Evolutionary conservation across 2,797 vertebrate genomes (phyloP), one percentile per base, ranked within the genome.

Genomic region (Pangasius larnaudii): DNA sequence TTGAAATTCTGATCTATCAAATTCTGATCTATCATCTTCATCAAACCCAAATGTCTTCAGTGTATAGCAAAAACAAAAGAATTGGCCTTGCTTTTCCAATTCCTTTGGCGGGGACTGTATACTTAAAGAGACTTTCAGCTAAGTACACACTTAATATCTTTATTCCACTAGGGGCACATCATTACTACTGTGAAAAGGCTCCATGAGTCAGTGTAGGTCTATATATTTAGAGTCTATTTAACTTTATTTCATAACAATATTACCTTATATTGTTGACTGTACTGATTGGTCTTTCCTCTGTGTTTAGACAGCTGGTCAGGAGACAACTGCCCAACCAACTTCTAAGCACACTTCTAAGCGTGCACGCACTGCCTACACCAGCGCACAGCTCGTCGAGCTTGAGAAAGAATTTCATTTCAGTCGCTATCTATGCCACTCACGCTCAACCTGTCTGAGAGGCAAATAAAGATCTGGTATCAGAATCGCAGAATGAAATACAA

Each of bases 381-480:
- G 98, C 92, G 98, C 98, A 42, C 98, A 99, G 96, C 97, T 99
- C n/a, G 98, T 99, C 93, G 98, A 99, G 95, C 95, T 99, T 92
- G 98, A 99, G 96, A 99, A 99, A 95, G 98, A 99, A 92, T 99
- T 99, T 92, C 98, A 99, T 94, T 99, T 99, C 93, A 99, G 98
- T 96, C 98, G 98, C 93, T 99, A 99, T 95, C 98, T 99, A 91
- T 99, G 98, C 94, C 96, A 98, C 92, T 98, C 98, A 24, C 99
- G 93, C 97, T 99, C 91, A 99, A 98, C 94, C 97, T 99, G 92
- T 98, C 98, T 0, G 98, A 99, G 94, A 97, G 98, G 95, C 98
- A 99, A 96, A 99, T 99, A 92, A 99, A 99, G 95, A 99, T 99
- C 93, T 99, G 98, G 98, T 99, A 99, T 94, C 98, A 99, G 95